phyloP scores from a whole-genome alignment of 1,140 invertebrate genomes.

The Drosophila yakuba region DNA sequence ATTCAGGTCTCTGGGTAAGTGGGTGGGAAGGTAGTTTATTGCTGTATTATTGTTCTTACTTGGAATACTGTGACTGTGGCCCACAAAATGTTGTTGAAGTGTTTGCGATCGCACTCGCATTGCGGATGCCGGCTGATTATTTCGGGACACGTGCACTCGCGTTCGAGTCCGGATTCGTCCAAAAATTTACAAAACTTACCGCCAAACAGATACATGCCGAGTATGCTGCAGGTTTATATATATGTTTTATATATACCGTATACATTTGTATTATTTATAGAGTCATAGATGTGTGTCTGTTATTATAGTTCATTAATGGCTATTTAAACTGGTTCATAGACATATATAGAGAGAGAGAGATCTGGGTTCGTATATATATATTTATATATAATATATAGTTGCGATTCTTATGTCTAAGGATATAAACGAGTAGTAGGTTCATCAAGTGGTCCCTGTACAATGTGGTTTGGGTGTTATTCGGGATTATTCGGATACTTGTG shows the following conservation, averaged over 20 bases:
- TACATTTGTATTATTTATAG: conserved; percentile 63
- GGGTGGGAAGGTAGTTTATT: conserved; percentile 27
- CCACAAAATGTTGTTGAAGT: conserved; percentile 98
- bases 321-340: conserved; percentile 67
- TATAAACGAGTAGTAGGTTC: conserved; percentile 44
- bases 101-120: conserved; percentile 97
- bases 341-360: conserved; percentile 59
- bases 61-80: conserved; percentile 98
- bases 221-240: conserved; percentile 90
- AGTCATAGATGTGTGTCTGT: conserved; percentile 47
- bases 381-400: conserved; percentile 47
- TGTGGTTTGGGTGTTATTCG: conserved; percentile 6
- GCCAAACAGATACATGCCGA: conserved; percentile 99
- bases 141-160: conserved; percentile 96
- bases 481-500: background rate
- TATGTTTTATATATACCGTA: conserved; percentile 75
- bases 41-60: conserved; percentile 88
- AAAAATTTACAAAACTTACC: conserved; percentile 99
- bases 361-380: conserved; percentile 37
- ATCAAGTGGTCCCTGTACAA: conserved; percentile 42
- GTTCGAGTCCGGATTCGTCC: conserved; percentile 93
- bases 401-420: conserved; percentile 42
- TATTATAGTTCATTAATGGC: conserved; percentile 64
- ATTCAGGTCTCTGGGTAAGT: background rate
- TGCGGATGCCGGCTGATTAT: conserved; percentile 92